A percentile compares a stretch with the other conserved stretches of the same genome.
Conservation (phyloP, 2,113 vertebrate genomes). For the Tursiops truncatus region DNA sequence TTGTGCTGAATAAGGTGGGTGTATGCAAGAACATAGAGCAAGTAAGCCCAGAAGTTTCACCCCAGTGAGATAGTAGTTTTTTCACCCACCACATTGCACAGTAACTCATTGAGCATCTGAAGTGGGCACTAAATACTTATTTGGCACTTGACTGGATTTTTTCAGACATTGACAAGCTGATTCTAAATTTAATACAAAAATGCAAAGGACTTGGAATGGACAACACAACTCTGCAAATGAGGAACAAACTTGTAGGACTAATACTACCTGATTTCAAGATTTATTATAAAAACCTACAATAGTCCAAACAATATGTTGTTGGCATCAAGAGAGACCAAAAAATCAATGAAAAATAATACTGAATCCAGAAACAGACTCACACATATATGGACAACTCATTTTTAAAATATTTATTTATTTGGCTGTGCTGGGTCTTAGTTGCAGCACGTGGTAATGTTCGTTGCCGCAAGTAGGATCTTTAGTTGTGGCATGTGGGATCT, state of each 20-base stretch:
- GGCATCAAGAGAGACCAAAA: background rate
- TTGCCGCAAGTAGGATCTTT: no score
- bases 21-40: background rate
- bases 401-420: background rate
- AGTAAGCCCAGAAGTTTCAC: background rate
- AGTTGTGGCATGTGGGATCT: no score
- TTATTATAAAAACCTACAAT: background rate
- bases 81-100: background rate
- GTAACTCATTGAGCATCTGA: background rate
- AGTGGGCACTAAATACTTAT: background rate
- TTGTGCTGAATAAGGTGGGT: background rate
- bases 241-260: background rate
- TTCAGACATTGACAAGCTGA: background rate
- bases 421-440: no score
- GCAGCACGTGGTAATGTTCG: no score
- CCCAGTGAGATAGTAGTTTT: background rate
- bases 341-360: background rate
- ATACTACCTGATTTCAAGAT: background rate
- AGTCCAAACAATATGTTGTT: background rate
- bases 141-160: background rate
- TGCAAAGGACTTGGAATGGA: background rate
- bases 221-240: background rate
- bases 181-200: slow-evolving; percentile 28
- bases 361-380: background rate
- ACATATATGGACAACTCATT: background rate